Percentiles rank a stretch among this genome's conserved stretches.
Evolutionary conservation across 2,113 vertebrate genomes (phyloP).

Genomic region (Maccullochella peelii): DNA sequence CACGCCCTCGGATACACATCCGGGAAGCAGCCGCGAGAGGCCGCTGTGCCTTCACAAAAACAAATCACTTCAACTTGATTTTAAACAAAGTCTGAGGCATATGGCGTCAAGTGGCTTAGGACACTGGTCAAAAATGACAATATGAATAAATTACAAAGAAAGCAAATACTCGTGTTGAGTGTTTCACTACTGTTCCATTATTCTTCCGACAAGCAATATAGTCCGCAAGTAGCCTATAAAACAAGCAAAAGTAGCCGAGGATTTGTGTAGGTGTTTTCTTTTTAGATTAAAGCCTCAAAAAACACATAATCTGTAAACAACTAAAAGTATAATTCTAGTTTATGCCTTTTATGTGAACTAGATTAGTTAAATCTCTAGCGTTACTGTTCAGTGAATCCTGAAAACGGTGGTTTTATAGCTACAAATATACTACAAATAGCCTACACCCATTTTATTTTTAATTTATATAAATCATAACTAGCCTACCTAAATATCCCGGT

Average conservation of each 20-base stretch:
- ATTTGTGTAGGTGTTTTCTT: neutral
- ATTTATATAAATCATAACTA: neutral
- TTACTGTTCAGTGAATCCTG: neutral
- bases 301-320: neutral
- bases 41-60: conserved; percentile 49
- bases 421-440: no score
- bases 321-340: neutral
- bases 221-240: neutral
- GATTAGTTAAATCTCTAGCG: neutral
- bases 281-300: neutral
- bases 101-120: neutral
- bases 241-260: neutral
- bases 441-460: neutral
- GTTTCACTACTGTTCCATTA: neutral
- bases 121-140: no score
- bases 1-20: conserved; percentile 38
- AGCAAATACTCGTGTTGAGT: neutral
- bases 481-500: no score
- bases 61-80: neutral
- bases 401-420: neutral
- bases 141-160: neutral
- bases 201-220: neutral
- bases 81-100: neutral
- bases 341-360: neutral
- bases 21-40: conserved; percentile 47